Percentiles rank a stretch among this genome's conserved stretches.
Conservation (phyloP, 1,140 invertebrate genomes). For the Acyrthosiphon pisum region DNA sequence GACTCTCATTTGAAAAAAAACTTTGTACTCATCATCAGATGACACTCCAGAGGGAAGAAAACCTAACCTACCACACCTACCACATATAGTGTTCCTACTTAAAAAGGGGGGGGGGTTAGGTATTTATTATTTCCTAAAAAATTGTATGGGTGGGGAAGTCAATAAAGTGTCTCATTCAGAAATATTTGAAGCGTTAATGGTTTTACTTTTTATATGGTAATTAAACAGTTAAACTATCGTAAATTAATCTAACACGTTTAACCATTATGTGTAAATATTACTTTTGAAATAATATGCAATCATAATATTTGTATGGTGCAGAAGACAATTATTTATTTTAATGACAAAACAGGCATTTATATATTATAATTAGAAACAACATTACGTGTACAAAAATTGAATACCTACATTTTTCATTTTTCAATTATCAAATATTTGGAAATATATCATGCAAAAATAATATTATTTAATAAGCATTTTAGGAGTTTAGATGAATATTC, state of each 20-base stretch:
- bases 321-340: background rate
- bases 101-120: too few species aligned
- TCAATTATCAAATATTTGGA: background rate
- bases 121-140: too few species aligned
- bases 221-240: background rate
- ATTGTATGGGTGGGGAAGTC: too few species aligned
- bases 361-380: too few species aligned
- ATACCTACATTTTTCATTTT: background rate
- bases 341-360: background rate
- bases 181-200: too few species aligned
- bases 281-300: background rate
- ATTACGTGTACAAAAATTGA: background rate
- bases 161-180: too few species aligned
- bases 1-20: too few species aligned
- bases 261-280: background rate
- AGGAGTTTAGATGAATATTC: background rate
- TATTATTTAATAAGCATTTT: background rate
- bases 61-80: too few species aligned
- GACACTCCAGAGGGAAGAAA: too few species aligned
- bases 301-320: background rate
- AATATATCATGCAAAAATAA: background rate
- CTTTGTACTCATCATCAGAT: too few species aligned
- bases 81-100: too few species aligned
- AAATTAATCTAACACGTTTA: background rate
- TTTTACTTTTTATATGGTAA: background rate